Conservation (phyloP, 2,888 invertebrate species). For the Pristionchus mayeri region DNA sequence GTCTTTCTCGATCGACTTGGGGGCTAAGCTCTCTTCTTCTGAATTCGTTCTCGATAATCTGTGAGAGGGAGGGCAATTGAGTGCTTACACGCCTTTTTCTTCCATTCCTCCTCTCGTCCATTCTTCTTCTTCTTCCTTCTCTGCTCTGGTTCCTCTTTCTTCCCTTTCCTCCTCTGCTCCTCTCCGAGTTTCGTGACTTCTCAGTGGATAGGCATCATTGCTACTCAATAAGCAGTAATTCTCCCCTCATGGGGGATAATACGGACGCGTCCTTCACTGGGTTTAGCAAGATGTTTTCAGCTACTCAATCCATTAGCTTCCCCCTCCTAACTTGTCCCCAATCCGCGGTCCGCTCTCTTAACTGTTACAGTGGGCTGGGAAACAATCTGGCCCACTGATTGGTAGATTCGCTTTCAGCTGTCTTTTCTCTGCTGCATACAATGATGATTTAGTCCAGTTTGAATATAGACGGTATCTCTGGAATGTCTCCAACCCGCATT, state of each 20-base stretch:
- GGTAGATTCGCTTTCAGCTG: too few relatives aligned
- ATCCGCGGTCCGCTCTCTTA: background rate
- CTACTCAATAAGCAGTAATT: background rate
- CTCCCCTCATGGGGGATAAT: background rate
- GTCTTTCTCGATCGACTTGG: background rate
- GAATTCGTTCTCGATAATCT: constrained; percentile 10
- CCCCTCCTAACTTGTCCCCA: constrained; percentile 10
- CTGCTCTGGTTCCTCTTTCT: background rate
- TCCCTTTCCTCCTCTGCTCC: background rate
- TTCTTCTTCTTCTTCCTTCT: background rate
- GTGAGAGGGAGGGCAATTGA: constrained; percentile 36
- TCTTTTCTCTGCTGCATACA: too few relatives aligned
- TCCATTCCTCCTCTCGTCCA: background rate
- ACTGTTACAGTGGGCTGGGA: background rate
- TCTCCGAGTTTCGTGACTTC: background rate
- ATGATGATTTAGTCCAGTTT: too few relatives aligned
- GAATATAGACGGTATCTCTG: constrained; percentile 7
- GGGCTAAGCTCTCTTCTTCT: background rate
- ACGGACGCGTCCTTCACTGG: background rate
- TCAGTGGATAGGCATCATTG: too few relatives aligned
- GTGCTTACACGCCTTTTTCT: constrained; percentile 26
- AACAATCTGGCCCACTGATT: too few relatives aligned
- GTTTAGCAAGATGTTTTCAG: constrained; percentile 21
- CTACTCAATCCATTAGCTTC: constrained; percentile 17
- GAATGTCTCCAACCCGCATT: constrained; percentile 12